A percentile compares a stretch with the other conserved stretches of the same genome.
phyloP scores from a whole-genome alignment of 2,888 invertebrate species.

The Tuberolachnus salignus region DNA sequence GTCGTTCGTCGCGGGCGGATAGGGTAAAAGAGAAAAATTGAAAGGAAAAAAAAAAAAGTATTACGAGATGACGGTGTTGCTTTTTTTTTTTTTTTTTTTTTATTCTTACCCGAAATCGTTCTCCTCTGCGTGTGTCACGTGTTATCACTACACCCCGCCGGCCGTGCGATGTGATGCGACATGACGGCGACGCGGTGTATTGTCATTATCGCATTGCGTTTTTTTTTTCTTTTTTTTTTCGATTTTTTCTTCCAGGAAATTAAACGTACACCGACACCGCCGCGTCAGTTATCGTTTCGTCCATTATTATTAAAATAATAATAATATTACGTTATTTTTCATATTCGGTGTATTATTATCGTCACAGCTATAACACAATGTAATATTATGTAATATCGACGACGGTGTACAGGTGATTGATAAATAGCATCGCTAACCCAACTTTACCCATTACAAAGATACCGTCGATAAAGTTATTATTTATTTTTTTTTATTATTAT shows the following conservation, averaged over 20 bases:
- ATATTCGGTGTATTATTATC: too few relatives aligned
- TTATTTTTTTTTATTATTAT: too few relatives aligned
- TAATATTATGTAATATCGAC: background rate
- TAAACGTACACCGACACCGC: constrained; percentile 17
- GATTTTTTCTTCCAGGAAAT: constrained; percentile 57
- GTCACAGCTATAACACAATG: background rate
- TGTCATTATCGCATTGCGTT: constrained; percentile 2
- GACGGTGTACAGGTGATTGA: background rate
- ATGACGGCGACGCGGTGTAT: background rate
- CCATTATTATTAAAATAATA: background rate
- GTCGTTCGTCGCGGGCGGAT: background rate
- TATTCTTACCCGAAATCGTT: background rate
- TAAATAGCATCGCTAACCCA: too few relatives aligned
- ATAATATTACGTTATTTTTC: background rate
- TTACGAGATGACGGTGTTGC: constrained; percentile 24
- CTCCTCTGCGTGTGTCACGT: background rate
- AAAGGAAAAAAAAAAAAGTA: constrained; percentile 23
- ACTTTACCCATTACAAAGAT: background rate
- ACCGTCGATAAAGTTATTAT: background rate
- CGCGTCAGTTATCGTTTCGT: constrained; percentile 7
- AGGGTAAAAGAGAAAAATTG: constrained; percentile 37
- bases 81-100: background rate
- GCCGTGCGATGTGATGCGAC: background rate
- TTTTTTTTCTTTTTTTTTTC: too few relatives aligned
- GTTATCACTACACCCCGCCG: constrained; percentile 13